Evolutionary conservation across 2,888 invertebrate species (phyloP), one percentile per base, ranked within the genome.

Genomic region (Zhuqinia jingwanae): DNA sequence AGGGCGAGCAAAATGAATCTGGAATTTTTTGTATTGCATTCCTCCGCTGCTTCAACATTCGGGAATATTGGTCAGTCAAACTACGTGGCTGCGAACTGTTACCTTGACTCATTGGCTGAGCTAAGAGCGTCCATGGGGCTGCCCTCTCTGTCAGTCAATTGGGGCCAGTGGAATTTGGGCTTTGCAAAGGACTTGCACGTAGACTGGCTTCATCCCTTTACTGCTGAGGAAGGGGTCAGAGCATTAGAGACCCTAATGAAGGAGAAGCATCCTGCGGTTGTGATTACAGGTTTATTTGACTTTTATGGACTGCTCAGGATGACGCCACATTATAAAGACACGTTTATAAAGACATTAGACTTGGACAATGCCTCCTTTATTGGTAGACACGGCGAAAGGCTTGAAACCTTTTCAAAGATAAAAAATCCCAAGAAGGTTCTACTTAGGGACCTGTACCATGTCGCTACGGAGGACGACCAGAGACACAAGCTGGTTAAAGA

Each of bases 11-110:
- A 36, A 36, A 8, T 6, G 0, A 36, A 60, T 0, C n/a, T 88
- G 47, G 88, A 88, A 68, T 63, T 68, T 47, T 88, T 88, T 45
- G 70, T 85, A 1, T 10, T 88, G 1, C 82, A 77, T 20, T 88
- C 88, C 2, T 85, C 85, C 1, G 63, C 60, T 0, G 73, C 77
- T 3, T 6, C 50, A 1, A 50, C 76, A 0, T 63, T 88, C 15
- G 88, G 85, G 3, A 58, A 73, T 22, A 20, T 65, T 10, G 87
- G 76, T 0, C 87, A 87, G 60, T 30, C 58, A 2, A 84, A 84
- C 27, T 75, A 87, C 42, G 60, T 76, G 0, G 75, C 87, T 3
- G 84, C 76, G 1, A 87, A 87, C 25, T 27, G 47, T 11, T 87
- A 80, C 17, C 13, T 87, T 22, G 87, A 87, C 36, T 47, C 76